Conservation (phyloP, 2,888 invertebrate species). For the Aspidiotus rigidus region DNA sequence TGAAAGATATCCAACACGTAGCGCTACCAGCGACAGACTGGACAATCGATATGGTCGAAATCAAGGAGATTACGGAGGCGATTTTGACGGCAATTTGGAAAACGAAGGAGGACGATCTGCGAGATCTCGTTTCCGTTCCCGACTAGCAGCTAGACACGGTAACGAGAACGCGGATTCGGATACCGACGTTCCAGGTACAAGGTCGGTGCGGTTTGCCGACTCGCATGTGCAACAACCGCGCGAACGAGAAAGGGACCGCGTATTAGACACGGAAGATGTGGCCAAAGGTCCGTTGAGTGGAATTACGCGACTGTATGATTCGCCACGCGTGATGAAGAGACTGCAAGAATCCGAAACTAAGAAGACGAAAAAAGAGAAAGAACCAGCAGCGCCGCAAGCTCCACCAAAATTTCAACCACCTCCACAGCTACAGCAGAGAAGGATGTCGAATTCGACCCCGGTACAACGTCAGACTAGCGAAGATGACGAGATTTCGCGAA, state of each 20-base stretch:
- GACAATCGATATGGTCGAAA: conserved; percentile 40
- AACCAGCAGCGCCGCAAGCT: conserved; percentile 44
- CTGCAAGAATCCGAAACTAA: conserved; percentile 68
- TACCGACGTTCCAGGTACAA: conserved; percentile 46
- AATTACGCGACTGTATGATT: conserved; percentile 76
- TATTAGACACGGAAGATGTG: conserved; percentile 81
- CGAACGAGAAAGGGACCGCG: conserved; percentile 52
- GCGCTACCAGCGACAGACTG: conserved; percentile 41
- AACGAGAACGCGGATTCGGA: conserved; percentile 40
- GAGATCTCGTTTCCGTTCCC: conserved; percentile 42
- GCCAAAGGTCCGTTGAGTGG: conserved; percentile 71
- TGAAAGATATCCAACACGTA: conserved; percentile 45
- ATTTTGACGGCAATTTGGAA: conserved; percentile 52
- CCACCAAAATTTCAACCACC: conserved; percentile 48
- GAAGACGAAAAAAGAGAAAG: conserved; percentile 67
- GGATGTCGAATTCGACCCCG: conserved; percentile 38
- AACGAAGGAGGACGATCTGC: conserved; percentile 47
- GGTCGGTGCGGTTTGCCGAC: conserved; percentile 56
- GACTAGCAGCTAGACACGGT: conserved; percentile 48
- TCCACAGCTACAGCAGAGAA: conserved; percentile 47
- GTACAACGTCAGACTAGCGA: conserved; percentile 74
- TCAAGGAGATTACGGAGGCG: conserved; percentile 54
- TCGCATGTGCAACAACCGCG: conserved; percentile 44
- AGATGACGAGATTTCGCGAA: conserved; percentile 78
- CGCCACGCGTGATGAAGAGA: conserved; percentile 79